Percentiles rank a stretch among this genome's conserved stretches.
phyloP scores from a whole-genome alignment of 64 coral and sea anemone species.

The Stylophora pistillata region DNA sequence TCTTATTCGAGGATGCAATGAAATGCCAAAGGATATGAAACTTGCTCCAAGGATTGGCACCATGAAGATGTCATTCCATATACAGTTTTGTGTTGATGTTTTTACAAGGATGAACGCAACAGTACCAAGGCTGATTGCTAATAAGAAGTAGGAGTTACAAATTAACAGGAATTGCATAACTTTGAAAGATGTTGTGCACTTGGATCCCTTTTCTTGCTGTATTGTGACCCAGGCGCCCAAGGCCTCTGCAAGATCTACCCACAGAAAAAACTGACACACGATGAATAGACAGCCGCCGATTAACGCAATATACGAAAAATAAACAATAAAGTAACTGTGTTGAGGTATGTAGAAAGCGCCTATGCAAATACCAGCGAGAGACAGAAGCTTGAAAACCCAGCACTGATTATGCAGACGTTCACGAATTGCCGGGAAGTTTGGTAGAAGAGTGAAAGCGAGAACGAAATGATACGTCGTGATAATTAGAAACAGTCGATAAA shows the following conservation, averaged over 20 bases:
- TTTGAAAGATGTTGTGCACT: neutral
- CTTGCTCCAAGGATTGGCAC: conserved; percentile 29
- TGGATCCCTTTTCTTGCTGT: conserved; percentile 9
- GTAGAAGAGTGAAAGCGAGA: conserved; percentile 14
- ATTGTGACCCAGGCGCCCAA: neutral
- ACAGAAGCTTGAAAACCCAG: conserved; percentile 43
- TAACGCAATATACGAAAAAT: conserved; percentile 31
- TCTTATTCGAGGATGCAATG: conserved; percentile 42
- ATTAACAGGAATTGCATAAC: neutral
- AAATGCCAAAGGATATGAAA: conserved; percentile 33
- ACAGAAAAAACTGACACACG: conserved; percentile 55
- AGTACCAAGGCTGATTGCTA: neutral
- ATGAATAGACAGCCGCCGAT: conserved; percentile 34
- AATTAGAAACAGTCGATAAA: conserved; percentile 35
- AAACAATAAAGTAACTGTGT: conserved; percentile 43
- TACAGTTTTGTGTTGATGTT: conserved; percentile 41
- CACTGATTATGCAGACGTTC: conserved; percentile 44
- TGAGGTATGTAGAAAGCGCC: conserved; percentile 56
- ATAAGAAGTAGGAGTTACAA: neutral
- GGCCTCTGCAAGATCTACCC: conserved; percentile 34
- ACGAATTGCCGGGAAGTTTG: conserved; percentile 1
- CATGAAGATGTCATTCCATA: conserved; percentile 52
- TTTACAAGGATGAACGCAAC: conserved; percentile 3
- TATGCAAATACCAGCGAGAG: neutral
- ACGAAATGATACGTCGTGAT: conserved; percentile 39